Conservation (phyloP, 2,113 vertebrate genomes). For the Pimephales promelas region DNA sequence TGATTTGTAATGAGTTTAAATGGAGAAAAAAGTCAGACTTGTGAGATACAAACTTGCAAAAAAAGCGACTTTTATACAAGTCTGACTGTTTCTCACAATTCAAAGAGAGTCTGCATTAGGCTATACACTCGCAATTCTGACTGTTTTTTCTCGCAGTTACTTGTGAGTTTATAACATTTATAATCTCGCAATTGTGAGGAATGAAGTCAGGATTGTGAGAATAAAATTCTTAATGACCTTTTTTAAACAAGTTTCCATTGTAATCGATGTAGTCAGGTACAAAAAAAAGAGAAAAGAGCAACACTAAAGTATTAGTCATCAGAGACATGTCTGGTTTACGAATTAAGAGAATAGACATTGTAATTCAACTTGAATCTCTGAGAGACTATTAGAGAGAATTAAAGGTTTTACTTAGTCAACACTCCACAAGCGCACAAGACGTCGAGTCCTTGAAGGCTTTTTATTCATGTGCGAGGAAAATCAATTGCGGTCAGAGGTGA, state of each 20-base stretch:
- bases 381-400: conserved; percentile 7
- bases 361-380: not conserved
- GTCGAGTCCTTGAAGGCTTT: not conserved
- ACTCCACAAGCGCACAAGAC: not conserved
- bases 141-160: too few species aligned
- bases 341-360: conserved; percentile 4
- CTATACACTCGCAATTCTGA: too few species aligned
- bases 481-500: conserved; percentile 29
- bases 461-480: conserved; percentile 8
- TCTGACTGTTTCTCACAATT: too few species aligned
- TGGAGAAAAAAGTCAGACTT: too few species aligned
- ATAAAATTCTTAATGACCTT: too few species aligned
- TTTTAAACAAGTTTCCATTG: too few species aligned
- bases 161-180: too few species aligned
- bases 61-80: too few species aligned
- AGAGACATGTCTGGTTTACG: not conserved
- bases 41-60: too few species aligned
- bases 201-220: too few species aligned
- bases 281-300: not conserved
- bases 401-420: not conserved
- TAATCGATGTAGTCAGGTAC: not conserved
- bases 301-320: not conserved
- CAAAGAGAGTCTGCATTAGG: too few species aligned
- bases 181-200: fast-evolving
- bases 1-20: not conserved